phyloP scores from a whole-genome alignment of 1,140 invertebrate genomes.

The Drosophila malerkotliana region DNA sequence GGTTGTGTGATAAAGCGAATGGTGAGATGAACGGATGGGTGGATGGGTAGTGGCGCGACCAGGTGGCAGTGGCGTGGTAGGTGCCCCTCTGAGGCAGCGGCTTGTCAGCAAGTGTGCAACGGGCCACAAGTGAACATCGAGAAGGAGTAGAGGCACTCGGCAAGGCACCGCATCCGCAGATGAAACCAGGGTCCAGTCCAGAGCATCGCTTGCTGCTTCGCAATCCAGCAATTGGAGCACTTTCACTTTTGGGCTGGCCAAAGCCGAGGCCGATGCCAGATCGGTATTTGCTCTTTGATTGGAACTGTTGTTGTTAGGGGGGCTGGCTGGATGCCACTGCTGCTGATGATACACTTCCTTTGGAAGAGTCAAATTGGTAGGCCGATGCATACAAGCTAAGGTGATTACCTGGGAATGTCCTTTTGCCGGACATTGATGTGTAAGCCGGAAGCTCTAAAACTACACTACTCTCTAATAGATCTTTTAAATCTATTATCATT shows the following conservation, averaged over 20 bases:
- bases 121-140: constrained; percentile 23
- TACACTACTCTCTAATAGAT: background rate
- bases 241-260: constrained; percentile 71
- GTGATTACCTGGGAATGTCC: constrained; percentile 1
- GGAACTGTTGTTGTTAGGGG: constrained; percentile 44
- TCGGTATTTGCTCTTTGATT: constrained; percentile 76
- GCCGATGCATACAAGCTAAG: constrained; percentile 25
- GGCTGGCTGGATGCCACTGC: constrained; percentile 9
- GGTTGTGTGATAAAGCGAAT: constrained; percentile 5
- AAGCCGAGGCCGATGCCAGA: constrained; percentile 55
- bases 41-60: constrained; percentile 52
- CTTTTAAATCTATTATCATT: no score
- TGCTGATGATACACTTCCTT: constrained; percentile 49
- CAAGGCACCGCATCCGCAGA: constrained; percentile 58
- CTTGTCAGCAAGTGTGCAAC: constrained; percentile 74
- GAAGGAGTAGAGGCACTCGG: constrained; percentile 80
- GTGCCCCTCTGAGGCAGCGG: constrained; percentile 44
- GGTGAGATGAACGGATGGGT: constrained; percentile 39
- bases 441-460: background rate
- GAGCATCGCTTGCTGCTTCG: constrained; percentile 16
- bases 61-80: constrained; percentile 25
- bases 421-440: background rate
- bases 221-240: constrained; percentile 69
- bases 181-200: constrained; percentile 35
- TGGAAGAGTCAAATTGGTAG: constrained; percentile 26